Evolutionary conservation across 2,797 vertebrate species (phyloP).

Genomic region (Gobionotothen gibberifrons): DNA sequence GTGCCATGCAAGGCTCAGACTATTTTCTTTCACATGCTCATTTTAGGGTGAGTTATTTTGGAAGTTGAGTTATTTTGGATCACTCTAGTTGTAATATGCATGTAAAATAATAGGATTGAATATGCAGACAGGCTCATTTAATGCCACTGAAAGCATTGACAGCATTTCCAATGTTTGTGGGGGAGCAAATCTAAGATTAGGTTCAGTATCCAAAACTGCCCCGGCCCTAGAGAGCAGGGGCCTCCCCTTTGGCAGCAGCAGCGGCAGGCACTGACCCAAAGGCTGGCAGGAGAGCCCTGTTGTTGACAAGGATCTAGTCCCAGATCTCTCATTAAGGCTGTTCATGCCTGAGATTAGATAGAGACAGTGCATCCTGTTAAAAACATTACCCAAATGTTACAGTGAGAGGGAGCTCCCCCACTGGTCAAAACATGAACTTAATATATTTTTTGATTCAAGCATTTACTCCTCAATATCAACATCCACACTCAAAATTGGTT

Average conservation of each 20-base stretch:
- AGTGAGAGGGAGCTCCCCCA: slow-evolving; percentile 57
- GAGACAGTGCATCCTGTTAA: slow-evolving; percentile 47
- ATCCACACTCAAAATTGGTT: slow-evolving; percentile 5
- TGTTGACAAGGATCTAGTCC: slow-evolving; percentile 75
- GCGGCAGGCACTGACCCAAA: slow-evolving; percentile 62
- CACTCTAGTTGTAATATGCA: neutral
- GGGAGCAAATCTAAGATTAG: slow-evolving; percentile 74
- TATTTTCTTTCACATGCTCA: slow-evolving; percentile 32
- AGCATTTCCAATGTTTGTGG: slow-evolving; percentile 64
- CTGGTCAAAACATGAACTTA: slow-evolving; percentile 49
- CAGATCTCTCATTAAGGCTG: slow-evolving; percentile 78
- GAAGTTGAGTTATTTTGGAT: slow-evolving; percentile 27
- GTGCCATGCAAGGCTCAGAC: slow-evolving; percentile 11
- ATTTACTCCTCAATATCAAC: neutral
- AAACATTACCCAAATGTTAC: slow-evolving; percentile 45
- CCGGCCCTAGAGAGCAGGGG: slow-evolving; percentile 61
- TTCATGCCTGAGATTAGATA: slow-evolving; percentile 74
- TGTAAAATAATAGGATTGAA: neutral
- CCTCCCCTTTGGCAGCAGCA: slow-evolving; percentile 69
- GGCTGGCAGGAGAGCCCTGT: slow-evolving; percentile 67
- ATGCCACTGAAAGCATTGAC: slow-evolving; percentile 48
- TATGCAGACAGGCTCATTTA: slow-evolving; percentile 48
- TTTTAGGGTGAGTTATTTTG: slow-evolving; percentile 28
- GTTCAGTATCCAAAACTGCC: slow-evolving; percentile 65
- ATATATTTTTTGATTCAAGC: neutral